phyloP scores from a whole-genome alignment of 1,140 invertebrate genomes.

The Trichomalopsis sarcophagae region DNA sequence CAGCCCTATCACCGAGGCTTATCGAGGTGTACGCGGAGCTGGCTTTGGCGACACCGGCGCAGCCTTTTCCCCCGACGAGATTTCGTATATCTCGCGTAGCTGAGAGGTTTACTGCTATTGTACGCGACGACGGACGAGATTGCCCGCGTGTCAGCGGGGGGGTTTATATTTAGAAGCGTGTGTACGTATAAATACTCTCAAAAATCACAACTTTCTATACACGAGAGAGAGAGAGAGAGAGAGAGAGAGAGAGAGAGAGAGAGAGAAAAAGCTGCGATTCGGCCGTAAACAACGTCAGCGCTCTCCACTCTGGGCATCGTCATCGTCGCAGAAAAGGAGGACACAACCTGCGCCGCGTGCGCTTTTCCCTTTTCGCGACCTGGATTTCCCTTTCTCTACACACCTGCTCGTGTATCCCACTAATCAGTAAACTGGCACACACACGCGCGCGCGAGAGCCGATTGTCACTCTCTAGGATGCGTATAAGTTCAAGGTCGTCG shows the following conservation, averaged over 20 bases:
- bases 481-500: conserved; percentile 42
- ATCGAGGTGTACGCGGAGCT: neutral
- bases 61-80: neutral
- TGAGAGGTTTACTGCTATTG: neutral
- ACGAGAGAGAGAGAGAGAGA: neutral
- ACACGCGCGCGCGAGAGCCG: neutral
- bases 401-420: neutral
- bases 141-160: too few relatives aligned
- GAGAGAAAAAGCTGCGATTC: neutral
- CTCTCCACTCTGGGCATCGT: neutral
- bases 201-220: neutral
- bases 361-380: conserved; percentile 14
- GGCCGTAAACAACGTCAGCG: neutral
- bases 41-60: too few relatives aligned
- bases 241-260: neutral
- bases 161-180: too few relatives aligned
- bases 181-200: too few relatives aligned
- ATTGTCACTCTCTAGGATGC: conserved; percentile 19
- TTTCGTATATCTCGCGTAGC: neutral
- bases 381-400: neutral
- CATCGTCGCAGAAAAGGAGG: neutral
- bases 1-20: neutral
- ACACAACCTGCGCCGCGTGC: neutral
- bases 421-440: neutral
- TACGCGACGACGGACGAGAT: neutral